These are phyloP conservation scores for Epinephelus malabaricus DNA, from an alignment of 2,797 vertebrate species.

Conservation along the genomic window DNA sequence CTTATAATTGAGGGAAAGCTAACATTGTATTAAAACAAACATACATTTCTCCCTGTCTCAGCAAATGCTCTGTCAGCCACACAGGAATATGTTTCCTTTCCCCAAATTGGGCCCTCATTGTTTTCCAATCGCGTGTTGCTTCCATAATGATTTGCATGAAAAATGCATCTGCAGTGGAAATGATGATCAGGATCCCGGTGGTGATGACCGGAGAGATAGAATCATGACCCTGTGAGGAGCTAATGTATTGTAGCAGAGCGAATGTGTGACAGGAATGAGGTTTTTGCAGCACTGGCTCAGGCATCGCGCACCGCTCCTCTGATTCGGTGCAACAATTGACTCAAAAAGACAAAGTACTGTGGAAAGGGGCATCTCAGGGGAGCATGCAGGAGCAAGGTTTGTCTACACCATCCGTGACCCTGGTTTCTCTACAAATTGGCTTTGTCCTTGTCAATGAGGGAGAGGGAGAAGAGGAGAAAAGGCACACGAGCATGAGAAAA, in stretches of 20 bases:
- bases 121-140: conserved; percentile 66
- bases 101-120: conserved; percentile 76
- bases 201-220: conserved; percentile 81
- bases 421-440: conserved; percentile 85
- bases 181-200: conserved; percentile 81
- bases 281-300: conserved; percentile 69
- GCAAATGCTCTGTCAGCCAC: conserved; percentile 76
- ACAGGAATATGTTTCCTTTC: conserved; percentile 62
- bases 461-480: conserved; percentile 49
- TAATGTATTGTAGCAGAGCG: conserved; percentile 84
- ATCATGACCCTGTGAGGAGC: conserved; percentile 80
- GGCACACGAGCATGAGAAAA: conserved; percentile 48
- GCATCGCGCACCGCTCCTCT: conserved; percentile 59
- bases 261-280: conserved; percentile 82
- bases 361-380: conserved; percentile 80
- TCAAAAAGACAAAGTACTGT: conserved; percentile 85
- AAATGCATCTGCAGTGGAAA: conserved; percentile 78
- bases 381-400: conserved; percentile 79
- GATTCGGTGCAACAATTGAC: conserved; percentile 81
- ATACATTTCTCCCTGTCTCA: conserved; percentile 64
- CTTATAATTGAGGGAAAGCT: conserved; percentile 66
- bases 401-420: conserved; percentile 82
- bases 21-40: conserved; percentile 60
- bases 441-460: conserved; percentile 86
- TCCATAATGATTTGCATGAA: conserved; percentile 80